These are phyloP conservation scores for Trichonephila clavata DNA, from an alignment of 1,140 invertebrate species.

Conservation along the genomic window DNA sequence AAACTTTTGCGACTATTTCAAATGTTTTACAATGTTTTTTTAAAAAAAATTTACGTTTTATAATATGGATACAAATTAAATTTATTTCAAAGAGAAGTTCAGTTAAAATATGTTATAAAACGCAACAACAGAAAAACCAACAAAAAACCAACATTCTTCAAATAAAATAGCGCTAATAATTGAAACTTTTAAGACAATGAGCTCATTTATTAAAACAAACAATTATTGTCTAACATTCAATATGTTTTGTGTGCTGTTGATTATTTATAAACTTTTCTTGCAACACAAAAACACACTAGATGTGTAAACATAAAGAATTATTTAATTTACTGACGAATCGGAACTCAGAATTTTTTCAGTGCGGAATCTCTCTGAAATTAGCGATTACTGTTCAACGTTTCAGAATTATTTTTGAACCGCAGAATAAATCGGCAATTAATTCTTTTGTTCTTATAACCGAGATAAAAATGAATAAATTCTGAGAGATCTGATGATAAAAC, in stretches of 20 bases:
- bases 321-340: background rate
- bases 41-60: background rate
- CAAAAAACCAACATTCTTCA: background rate
- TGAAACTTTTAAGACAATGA: conserved; percentile 10
- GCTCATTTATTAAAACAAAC: conserved; percentile 29
- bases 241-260: background rate
- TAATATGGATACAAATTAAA: background rate
- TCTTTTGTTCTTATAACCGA: background rate
- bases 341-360: background rate
- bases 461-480: conserved; percentile 15
- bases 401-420: background rate
- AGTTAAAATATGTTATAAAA: background rate
- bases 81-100: background rate
- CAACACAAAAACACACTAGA: background rate
- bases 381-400: background rate
- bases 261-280: conserved; percentile 19
- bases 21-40: background rate
- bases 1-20: background rate
- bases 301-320: background rate
- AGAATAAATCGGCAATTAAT: conserved; percentile 16
- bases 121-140: background rate
- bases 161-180: background rate
- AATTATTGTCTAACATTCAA: background rate
- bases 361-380: background rate
- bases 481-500: background rate